Base-by-base conservation (phyloP, 2,113 vertebrate species). In the Pogona vitticeps region DNA sequence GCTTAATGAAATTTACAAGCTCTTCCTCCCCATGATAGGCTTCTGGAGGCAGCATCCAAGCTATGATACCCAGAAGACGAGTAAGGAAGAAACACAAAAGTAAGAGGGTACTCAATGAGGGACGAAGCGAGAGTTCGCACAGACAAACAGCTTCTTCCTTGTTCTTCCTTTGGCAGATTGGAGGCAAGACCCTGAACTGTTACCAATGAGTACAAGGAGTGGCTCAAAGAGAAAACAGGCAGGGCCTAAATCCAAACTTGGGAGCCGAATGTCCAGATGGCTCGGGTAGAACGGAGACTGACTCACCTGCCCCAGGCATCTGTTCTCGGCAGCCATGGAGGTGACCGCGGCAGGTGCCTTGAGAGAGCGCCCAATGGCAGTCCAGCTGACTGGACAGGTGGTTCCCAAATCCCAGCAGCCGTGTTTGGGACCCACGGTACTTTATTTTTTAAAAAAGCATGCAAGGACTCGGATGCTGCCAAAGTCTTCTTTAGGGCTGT, bases 381-480 rank as follows among this genome's bases (percentile, higher is more conserved):
- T 63, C 28, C 85, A 85, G 90, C 67, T 9, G 0, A 79, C n/a
- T 0, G 0, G 67, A 28, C 73, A 65, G 88, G 75, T 88, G 82
- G 0, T 73, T 33, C 68, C 67, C 90, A 85, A 56, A 40, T 89
- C 86, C 65, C 71, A 77, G 12, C 26, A 82, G 89, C 52, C 89
- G 82, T 67, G 83, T 82, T 85, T 85, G 58, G 9, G 17, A 20
- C 76, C 75, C 20, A 88, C 81, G 88, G 92, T 77, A 86, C 78
- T 88, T 91, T 84, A 76, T 80, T 10, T 6, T 6, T 10, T 52
- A 40, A 92, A 90, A 84, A 91, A 89, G 81, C 88, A 78, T 73
- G 85, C 83, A 78, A 82, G 89, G 85, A 89, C 68, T 83, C 56
- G 56, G 73, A 28, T 38, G 83, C 68, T 88, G 90, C 89, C 90